A percentile compares a stretch with the other conserved stretches of the same genome.
Conservation (phyloP, 1,140 invertebrate genomes). For the Monomorium pharaonis region DNA sequence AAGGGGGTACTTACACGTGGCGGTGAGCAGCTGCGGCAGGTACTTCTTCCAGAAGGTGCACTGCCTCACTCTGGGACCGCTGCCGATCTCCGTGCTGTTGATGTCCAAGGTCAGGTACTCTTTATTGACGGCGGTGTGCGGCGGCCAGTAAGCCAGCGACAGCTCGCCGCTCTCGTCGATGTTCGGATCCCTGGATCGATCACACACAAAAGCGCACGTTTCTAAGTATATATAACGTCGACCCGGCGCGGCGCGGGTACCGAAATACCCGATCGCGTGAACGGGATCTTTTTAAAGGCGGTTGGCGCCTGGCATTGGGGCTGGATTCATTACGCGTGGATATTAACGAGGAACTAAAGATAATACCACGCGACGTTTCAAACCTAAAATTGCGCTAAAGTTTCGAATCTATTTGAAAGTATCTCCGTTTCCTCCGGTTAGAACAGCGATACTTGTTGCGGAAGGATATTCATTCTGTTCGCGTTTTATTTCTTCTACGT, state of each 20-base stretch:
- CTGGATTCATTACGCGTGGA: too few species aligned
- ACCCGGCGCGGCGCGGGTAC: background rate
- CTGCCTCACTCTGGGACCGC: constrained; percentile 94
- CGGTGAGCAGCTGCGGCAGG: constrained; percentile 93
- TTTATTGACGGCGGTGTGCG: constrained; percentile 92
- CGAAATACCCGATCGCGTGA: constrained; percentile 33
- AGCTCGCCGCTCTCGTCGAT: constrained; percentile 88
- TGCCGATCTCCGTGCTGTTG: constrained; percentile 92
- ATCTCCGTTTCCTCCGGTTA: background rate
- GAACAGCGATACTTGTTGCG: background rate
- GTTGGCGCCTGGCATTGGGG: too few species aligned
- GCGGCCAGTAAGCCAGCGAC: constrained; percentile 93
- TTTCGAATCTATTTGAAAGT: background rate
- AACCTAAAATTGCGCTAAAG: background rate
- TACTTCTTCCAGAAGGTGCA: constrained; percentile 99
- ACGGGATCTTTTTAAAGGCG: too few species aligned
- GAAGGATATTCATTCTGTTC: too few species aligned
- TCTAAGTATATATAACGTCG: background rate
- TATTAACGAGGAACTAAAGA: background rate
- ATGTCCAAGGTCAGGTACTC: constrained; percentile 94
- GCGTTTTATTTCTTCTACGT: background rate
- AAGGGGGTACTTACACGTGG: constrained; percentile 88
- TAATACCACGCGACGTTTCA: background rate
- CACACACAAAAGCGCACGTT: constrained; percentile 12
- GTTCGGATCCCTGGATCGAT: constrained; percentile 87